Evolutionary conservation across 2,113 vertebrate species (phyloP).

Genomic region (Mobula birostris): DNA sequence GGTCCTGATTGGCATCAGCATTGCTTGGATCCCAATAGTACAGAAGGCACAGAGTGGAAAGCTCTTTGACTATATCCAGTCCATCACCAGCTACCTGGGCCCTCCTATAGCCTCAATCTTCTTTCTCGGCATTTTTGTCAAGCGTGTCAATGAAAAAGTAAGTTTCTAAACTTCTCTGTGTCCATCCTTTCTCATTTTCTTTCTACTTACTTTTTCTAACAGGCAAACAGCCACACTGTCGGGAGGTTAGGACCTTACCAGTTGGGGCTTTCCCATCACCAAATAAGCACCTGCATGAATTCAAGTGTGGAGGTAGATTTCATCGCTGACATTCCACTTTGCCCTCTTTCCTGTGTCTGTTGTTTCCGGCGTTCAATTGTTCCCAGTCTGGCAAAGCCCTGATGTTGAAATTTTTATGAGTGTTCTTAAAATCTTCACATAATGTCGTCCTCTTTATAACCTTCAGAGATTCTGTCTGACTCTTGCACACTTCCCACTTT

Average conservation of each 20-base stretch:
- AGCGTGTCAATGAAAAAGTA: conserved; percentile 79
- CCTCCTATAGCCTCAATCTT: conserved; percentile 87
- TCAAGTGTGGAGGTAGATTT: not conserved
- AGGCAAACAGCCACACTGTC: no score
- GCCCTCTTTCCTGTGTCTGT: not conserved
- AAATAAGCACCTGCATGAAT: not conserved
- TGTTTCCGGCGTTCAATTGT: not conserved
- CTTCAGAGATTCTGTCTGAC: not conserved
- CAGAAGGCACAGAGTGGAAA: conserved; percentile 81
- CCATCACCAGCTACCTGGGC: conserved; percentile 83
- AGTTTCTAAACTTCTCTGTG: conserved; percentile 39
- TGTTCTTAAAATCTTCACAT: not conserved
- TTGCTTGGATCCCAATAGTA: conserved; percentile 91
- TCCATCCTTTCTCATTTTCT: not conserved
- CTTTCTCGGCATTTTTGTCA: conserved; percentile 81
- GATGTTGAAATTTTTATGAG: not conserved
- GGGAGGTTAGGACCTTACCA: not conserved
- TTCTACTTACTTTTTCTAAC: not conserved
- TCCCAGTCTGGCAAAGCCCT: not conserved
- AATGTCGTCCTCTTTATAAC: not conserved
- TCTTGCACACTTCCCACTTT: not conserved
- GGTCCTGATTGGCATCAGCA: conserved; percentile 76
- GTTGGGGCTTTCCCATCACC: no score
- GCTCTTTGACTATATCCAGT: conserved; percentile 91
- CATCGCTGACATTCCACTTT: not conserved